Percentiles rank a stretch among this genome's conserved stretches.
Evolutionary conservation across 1,140 invertebrate species (phyloP).

Genomic region (Neodiprion lecontei): DNA sequence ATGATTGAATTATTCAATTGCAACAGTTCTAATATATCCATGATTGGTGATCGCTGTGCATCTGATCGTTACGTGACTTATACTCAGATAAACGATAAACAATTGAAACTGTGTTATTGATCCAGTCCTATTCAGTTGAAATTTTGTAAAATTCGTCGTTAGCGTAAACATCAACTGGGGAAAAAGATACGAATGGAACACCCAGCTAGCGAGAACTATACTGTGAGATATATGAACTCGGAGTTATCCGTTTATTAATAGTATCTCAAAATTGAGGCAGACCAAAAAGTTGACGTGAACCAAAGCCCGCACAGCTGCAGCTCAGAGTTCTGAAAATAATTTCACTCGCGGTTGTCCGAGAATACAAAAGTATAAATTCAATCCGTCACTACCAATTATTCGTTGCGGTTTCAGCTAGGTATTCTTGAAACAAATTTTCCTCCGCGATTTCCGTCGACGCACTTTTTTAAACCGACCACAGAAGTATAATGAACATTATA

Average conservation of each 20-base stretch:
- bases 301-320: neutral
- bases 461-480: neutral
- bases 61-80: too few relatives aligned
- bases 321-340: neutral
- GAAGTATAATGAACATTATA: neutral
- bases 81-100: too few relatives aligned
- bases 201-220: too few relatives aligned
- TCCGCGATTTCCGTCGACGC: neutral
- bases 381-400: neutral
- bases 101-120: too few relatives aligned
- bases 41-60: too few relatives aligned
- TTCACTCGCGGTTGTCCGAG: neutral
- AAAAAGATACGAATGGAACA: too few relatives aligned
- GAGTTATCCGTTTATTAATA: slow-evolving; percentile 5
- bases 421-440: neutral
- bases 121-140: too few relatives aligned
- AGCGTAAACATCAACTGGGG: too few relatives aligned
- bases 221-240: neutral
- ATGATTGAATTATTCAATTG: too few relatives aligned
- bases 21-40: too few relatives aligned
- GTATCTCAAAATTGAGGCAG: neutral
- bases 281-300: neutral
- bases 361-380: neutral
- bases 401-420: neutral
- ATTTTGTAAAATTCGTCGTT: too few relatives aligned